Base-by-base conservation (phyloP, 1,140 invertebrate species). In the Bombus balteatus region DNA sequence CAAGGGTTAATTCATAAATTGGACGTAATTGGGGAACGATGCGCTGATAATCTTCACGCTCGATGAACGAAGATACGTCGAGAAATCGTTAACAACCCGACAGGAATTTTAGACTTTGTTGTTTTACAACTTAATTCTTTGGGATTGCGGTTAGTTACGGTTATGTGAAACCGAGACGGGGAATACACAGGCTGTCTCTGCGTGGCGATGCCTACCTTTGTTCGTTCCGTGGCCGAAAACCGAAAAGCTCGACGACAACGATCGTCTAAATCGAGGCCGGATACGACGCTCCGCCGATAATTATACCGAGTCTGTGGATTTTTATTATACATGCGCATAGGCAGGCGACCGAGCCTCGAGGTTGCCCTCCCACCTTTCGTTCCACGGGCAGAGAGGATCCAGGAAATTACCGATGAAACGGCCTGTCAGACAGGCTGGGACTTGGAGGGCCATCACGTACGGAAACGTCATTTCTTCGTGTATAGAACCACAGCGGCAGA, bases 251-350 rank as follows among this genome's bases (percentile, higher is more conserved):
- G 59, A 10, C 41, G 18, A 25, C 89, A 86, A 92, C 81, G 84
- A 88, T 92, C 86, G 89, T 90, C 83, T 72, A 90, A 90, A 87
- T 87, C 83, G 78, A 88, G 88, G 83, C 90, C 91, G 92, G 91
- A 93, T 91, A 91, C 91, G 87, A 92, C 90, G 89, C 90, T 91
- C 84, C 89, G 87, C 77, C 80, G 91, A 81, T 92, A 93, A 93
- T 93, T 92, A 92, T 90, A 91, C 90, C 87, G 81, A 87, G 89
- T 77, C 80, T 79, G 89, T 83, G 85, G 73, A 92, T 92, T 90
- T 92, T 92, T 91, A 92, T 93, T 92, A 93, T 91, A 90, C 86
- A 89, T 90, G 80, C 83, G 74, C 82, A 71, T 80, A 81, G 79
- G 47, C 76, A 87, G 41, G 57, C 73, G 65, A 74, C 73, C 83